These are phyloP conservation scores for Asteroscopus sphinx DNA, from an alignment of 2,888 invertebrate species.

Conservation along the genomic window DNA sequence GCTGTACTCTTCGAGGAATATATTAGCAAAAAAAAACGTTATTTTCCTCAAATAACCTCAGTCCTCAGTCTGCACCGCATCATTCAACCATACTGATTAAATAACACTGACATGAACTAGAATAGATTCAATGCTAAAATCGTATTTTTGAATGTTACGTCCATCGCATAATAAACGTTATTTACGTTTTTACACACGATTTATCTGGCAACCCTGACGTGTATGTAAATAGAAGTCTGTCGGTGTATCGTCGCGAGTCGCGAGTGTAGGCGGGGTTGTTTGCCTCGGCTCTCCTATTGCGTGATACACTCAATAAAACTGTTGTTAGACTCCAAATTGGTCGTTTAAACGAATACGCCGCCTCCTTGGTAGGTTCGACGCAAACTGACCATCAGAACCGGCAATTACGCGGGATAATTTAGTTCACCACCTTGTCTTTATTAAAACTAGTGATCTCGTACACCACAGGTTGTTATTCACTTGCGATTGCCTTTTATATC, in stretches of 20 bases:
- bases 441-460: slow-evolving; percentile 38
- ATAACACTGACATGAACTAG: slow-evolving; percentile 19
- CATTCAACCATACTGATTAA: slow-evolving; percentile 15
- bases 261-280: slow-evolving; percentile 83
- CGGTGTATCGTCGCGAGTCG: slow-evolving; percentile 62
- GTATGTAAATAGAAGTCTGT: slow-evolving; percentile 72
- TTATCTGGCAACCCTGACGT: slow-evolving; percentile 59
- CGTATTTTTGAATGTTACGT: slow-evolving; percentile 36
- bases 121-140: slow-evolving; percentile 36
- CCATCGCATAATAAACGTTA: slow-evolving; percentile 32
- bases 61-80: background rate
- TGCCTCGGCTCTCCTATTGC: slow-evolving; percentile 85
- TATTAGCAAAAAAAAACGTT: slow-evolving; percentile 4
- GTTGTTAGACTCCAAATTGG: slow-evolving; percentile 78
- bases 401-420: slow-evolving; percentile 54
- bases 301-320: slow-evolving; percentile 84
- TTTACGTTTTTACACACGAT: slow-evolving; percentile 39
- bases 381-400: slow-evolving; percentile 51
- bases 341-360: slow-evolving; percentile 70
- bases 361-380: slow-evolving; percentile 61
- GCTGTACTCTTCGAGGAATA: slow-evolving; percentile 16
- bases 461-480: slow-evolving; percentile 15
- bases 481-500: slow-evolving; percentile 29
- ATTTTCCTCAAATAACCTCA: background rate
- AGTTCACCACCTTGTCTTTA: slow-evolving; percentile 48